These are phyloP conservation scores for Mobula hypostoma DNA, from an alignment of 2,113 vertebrate species.

Conservation along the genomic window DNA sequence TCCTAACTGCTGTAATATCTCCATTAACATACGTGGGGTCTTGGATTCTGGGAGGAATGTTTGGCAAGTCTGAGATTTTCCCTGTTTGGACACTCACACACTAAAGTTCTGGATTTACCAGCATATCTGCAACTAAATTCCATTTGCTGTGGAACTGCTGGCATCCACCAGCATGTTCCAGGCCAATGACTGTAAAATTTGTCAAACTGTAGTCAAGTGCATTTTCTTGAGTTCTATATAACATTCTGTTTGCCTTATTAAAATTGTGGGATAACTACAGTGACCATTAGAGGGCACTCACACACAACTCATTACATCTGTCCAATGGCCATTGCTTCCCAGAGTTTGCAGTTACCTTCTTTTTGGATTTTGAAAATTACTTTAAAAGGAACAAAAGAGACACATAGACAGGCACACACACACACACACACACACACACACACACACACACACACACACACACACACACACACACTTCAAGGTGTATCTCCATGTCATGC, in stretches of 20 bases:
- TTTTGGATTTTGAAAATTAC: background rate
- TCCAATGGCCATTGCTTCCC: background rate
- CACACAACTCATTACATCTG: background rate
- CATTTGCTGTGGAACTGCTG: no score
- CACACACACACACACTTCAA: no score
- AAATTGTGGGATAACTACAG: background rate
- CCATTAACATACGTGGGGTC: no score
- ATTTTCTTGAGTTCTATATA: background rate
- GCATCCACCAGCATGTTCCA: no score
- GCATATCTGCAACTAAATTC: no score
- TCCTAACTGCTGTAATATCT: no score
- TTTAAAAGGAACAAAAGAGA: background rate
- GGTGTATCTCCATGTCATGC: background rate
- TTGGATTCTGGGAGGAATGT: no score
- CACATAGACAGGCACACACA: background rate
- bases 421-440: no score
- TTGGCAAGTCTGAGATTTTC: no score
- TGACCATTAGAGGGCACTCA: slow-evolving; percentile 14
- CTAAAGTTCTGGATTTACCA: no score
- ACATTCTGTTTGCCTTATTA: background rate
- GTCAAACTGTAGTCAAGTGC: background rate
- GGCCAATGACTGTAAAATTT: background rate
- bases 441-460: no score
- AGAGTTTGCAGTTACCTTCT: background rate
- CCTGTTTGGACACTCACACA: no score